A percentile compares a stretch with the other conserved stretches of the same genome.
These are phyloP conservation scores for Myxocyprinus asiaticus DNA, from an alignment of 2,113 vertebrate species.

Conservation along the genomic window DNA sequence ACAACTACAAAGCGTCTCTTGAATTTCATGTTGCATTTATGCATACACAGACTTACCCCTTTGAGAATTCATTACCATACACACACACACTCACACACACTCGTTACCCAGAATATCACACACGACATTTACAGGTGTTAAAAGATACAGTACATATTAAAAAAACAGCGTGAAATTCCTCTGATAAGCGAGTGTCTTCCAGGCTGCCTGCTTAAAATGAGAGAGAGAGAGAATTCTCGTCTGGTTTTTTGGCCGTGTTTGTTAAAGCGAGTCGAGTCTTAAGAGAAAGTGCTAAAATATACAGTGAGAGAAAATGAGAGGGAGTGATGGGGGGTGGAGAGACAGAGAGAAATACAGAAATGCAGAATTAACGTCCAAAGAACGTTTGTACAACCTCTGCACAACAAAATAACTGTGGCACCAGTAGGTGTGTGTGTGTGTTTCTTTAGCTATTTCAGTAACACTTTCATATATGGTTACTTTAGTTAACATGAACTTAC, in stretches of 20 bases:
- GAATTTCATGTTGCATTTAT: constrained; percentile 38
- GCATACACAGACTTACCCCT: constrained; percentile 15
- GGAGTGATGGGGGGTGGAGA: constrained; percentile 62
- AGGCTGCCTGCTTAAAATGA: constrained; percentile 63
- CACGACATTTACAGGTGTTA: constrained; percentile 84
- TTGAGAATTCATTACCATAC: constrained; percentile 29
- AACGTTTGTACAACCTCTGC: neutral
- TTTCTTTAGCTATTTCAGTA: neutral
- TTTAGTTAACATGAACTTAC: too few relatives aligned
- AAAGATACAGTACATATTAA: constrained; percentile 78
- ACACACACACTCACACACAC: constrained; percentile 46
- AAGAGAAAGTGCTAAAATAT: constrained; percentile 87
- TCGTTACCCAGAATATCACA: constrained; percentile 73
- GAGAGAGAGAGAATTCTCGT: constrained; percentile 63
- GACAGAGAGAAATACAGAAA: constrained; percentile 35
- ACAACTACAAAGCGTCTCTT: constrained; percentile 4
- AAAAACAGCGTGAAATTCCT: constrained; percentile 82
- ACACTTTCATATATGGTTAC: too few relatives aligned
- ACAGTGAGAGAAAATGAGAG: constrained; percentile 82
- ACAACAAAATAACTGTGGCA: neutral
- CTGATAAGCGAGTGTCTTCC: constrained; percentile 76
- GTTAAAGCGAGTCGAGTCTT: constrained; percentile 81
- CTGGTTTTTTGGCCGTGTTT: constrained; percentile 80
- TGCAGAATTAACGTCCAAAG: constrained; percentile 21
- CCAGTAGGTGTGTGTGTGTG: constrained; percentile 24